Base-by-base conservation (phyloP, 2,113 vertebrate genomes). In the Lasiurus borealis region DNA sequence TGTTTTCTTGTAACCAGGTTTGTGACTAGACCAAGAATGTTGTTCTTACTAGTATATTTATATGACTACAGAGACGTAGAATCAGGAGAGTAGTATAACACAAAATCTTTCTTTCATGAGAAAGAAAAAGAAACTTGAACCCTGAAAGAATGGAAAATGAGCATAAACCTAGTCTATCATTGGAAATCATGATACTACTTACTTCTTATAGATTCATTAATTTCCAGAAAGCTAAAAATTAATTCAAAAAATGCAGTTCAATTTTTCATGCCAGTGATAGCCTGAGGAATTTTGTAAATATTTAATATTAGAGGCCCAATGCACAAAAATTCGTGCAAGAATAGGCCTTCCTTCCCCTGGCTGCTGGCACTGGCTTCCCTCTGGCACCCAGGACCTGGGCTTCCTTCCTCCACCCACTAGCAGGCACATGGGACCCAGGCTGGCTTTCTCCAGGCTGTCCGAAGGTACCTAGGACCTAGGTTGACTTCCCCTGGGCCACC, bases 201-300 rank as follows among this genome's bases (percentile, higher is more conserved):
- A 78, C 36, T 80, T 95, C 31, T 88, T 83, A 64, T 36, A 90
- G 52, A 88, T 48, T 78, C 9, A 64, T 34, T 93, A 88, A 92
- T 77, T 88, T 89, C n/a, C 66, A 97, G 34, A 93, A 96, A 93
- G 59, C 19, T 66, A 50, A 96, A 88, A 71, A 52, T 83, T 52
- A 89, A 83, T 73, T 90, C 7, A 84, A 95, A 90, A 80, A 48
- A 76, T 5, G 66, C 5, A 13, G 36, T 85, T 18, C 15, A 25
- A 48, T 90, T 96, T 90, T 80, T 85, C 44, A 92, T 71, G 31
- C 76, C 6, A 82, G 8, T 57, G 68, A 57, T 12, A 82, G 18
- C 62, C 87, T 88, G 52, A 96, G 62, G 31, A 93, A 92, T 69
- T n/a, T n/a, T 73, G 5, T 77, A 94, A 91, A 34, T 95, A 92